Percentiles rank a stretch among this genome's conserved stretches.
Conservation (phyloP, 2,113 vertebrate species). For the Oriolus oriolus region DNA sequence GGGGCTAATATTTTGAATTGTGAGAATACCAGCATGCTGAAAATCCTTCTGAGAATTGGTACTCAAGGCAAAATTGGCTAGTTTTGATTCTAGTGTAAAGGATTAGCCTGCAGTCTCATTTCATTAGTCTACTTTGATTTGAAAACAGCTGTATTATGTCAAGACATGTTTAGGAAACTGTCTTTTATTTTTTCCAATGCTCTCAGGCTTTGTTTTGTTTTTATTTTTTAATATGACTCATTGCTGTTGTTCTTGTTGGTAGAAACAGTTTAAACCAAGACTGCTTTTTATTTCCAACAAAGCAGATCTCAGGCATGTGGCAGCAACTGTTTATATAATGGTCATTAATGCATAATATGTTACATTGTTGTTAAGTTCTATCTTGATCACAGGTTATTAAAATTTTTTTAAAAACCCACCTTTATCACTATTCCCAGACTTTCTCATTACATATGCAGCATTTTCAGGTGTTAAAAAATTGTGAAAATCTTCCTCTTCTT, state of each 20-base stretch:
- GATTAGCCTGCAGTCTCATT: background rate
- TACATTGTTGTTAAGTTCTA: background rate
- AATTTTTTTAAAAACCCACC: too few species aligned
- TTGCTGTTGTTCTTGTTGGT: background rate
- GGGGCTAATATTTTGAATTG: background rate
- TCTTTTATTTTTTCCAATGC: background rate
- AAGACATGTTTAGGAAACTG: background rate
- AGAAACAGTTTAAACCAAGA: background rate
- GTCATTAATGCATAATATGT: background rate
- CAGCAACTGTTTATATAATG: background rate
- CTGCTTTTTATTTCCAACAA: background rate
- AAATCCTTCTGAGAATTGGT: background rate
- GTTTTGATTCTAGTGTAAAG: background rate
- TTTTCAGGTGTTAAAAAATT: background rate
- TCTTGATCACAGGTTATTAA: too few species aligned
- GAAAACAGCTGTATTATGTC: background rate
- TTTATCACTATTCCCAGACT: background rate
- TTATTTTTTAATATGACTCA: background rate
- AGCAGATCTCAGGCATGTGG: background rate
- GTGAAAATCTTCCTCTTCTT: background rate
- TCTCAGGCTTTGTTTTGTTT: background rate
- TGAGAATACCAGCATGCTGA: background rate
- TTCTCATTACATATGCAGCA: background rate
- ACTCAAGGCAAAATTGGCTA: background rate
- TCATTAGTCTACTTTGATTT: background rate